Conservation (phyloP, 2,888 invertebrate species). For the Lithosia quadra region DNA sequence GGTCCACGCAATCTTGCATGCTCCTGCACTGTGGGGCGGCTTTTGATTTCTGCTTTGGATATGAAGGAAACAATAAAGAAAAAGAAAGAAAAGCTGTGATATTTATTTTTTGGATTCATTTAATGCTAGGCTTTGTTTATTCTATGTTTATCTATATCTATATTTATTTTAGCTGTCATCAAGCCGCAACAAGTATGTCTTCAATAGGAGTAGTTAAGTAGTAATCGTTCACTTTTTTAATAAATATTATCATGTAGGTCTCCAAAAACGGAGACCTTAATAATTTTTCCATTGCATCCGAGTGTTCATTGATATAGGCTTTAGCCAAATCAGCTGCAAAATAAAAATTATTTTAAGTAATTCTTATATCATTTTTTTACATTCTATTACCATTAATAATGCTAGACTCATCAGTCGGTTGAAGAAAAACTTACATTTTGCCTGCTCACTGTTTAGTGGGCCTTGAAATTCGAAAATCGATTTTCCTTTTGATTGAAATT, state of each 20-base stretch:
- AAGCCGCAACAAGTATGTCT: not conserved
- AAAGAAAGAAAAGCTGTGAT: too few species aligned
- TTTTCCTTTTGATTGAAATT: slow-evolving; percentile 3
- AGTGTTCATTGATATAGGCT: not conserved
- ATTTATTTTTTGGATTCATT: too few species aligned
- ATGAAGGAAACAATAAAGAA: too few species aligned
- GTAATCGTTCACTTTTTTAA: not conserved
- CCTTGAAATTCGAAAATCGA: not conserved
- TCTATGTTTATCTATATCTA: too few species aligned
- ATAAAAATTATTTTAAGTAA: too few species aligned
- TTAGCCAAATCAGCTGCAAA: not conserved
- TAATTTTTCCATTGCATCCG: not conserved
- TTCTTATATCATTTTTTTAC: not conserved
- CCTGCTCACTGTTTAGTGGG: not conserved
- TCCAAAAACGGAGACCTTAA: not conserved
- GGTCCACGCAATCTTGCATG: too few species aligned
- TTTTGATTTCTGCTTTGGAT: too few species aligned
- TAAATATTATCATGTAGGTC: not conserved
- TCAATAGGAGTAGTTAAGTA: not conserved
- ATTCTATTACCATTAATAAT: too few species aligned
- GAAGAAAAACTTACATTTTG: not conserved
- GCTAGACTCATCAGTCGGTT: too few species aligned
- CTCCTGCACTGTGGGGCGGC: too few species aligned
- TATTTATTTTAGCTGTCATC: too few species aligned
- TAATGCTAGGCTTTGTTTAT: too few species aligned